These are phyloP conservation scores for Drosophila antonietae DNA, from an alignment of 2,888 invertebrate species.

Conservation along the genomic window DNA sequence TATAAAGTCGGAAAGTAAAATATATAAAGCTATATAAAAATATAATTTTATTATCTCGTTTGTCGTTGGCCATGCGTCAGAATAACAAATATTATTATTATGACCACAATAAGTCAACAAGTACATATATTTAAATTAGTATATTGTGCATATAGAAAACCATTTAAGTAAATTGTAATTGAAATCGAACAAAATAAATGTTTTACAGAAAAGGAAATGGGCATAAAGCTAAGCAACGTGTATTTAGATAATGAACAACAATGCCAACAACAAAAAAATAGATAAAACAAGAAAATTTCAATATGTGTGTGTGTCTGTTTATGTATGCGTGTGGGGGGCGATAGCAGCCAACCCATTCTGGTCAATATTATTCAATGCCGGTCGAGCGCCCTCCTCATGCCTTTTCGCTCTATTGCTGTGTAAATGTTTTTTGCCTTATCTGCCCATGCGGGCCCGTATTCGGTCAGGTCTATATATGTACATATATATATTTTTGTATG, in stretches of 20 bases:
- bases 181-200: slow-evolving; percentile 49
- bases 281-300: slow-evolving; percentile 47
- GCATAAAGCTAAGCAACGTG: slow-evolving; percentile 63
- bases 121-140: slow-evolving; percentile 41
- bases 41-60: slow-evolving; percentile 63
- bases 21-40: slow-evolving; percentile 56
- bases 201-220: slow-evolving; percentile 49
- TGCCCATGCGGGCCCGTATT: slow-evolving; percentile 50
- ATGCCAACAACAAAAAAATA: slow-evolving; percentile 54
- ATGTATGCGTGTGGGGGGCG: slow-evolving; percentile 13
- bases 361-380: slow-evolving; percentile 73
- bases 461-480: slow-evolving; percentile 27
- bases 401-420: slow-evolving; percentile 19
- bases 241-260: slow-evolving; percentile 68
- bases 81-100: slow-evolving; percentile 33
- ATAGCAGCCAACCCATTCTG: slow-evolving; percentile 59
- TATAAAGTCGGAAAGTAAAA: slow-evolving; percentile 23
- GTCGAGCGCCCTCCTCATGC: slow-evolving; percentile 14
- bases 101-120: slow-evolving; percentile 32
- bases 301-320: slow-evolving; percentile 7
- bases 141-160: slow-evolving; percentile 15
- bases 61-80: slow-evolving; percentile 52
- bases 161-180: slow-evolving; percentile 56
- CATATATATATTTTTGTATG: neutral
- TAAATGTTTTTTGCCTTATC: slow-evolving; percentile 60